These are phyloP conservation scores for Catalaphyllia jardinei DNA, from an alignment of 64 coral and sea anemone genomes.

Conservation along the genomic window DNA sequence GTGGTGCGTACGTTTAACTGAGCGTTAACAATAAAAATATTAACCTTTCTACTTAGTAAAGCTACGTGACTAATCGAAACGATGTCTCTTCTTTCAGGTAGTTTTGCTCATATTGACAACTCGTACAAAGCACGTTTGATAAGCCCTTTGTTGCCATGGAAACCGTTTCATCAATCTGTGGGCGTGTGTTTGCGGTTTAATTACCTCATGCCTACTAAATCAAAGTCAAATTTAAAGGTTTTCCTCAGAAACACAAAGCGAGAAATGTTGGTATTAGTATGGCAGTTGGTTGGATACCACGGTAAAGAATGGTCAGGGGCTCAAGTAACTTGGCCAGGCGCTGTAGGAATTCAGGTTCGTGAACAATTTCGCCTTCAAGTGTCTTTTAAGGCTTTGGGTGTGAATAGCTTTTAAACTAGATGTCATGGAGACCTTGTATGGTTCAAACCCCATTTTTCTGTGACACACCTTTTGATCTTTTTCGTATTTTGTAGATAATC, in stretches of 20 bases:
- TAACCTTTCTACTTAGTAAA: no score
- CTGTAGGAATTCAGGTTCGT: not conserved
- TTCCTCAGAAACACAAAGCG: not conserved
- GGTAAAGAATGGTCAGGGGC: slow-evolving; percentile 14
- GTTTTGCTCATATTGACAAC: not conserved
- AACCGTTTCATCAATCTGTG: slow-evolving; percentile 2
- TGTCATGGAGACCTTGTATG: no score
- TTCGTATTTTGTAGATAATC: not conserved
- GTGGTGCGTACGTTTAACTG: no score
- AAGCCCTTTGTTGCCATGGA: slow-evolving; percentile 9
- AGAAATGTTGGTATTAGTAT: not conserved
- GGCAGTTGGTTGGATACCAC: not conserved
- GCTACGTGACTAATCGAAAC: not conserved
- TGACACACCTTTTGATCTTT: no score
- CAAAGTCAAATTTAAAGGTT: slow-evolving; percentile 4
- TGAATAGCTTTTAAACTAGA: no score
- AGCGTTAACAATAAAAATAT: no score
- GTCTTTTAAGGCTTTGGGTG: no score
- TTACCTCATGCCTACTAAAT: not conserved
- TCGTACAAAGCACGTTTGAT: not conserved
- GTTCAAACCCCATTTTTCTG: no score
- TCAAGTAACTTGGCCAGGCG: not conserved
- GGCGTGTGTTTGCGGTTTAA: not conserved
- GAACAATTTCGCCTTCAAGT: not conserved
- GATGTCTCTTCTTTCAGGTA: not conserved